Base-by-base conservation (phyloP, 2,888 invertebrate species). In the Hybos culiciformis region DNA sequence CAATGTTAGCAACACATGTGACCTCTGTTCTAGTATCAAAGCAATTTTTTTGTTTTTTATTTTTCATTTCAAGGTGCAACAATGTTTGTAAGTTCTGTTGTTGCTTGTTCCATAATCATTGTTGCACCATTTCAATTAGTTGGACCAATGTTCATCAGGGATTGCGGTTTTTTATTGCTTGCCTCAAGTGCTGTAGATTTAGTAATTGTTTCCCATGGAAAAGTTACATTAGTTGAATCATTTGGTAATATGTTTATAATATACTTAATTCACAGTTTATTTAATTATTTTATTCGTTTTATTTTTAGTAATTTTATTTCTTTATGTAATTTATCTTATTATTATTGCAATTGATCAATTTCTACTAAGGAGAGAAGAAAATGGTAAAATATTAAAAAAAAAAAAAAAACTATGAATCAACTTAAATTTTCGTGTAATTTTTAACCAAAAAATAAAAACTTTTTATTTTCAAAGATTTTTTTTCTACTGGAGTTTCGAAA, bases 81-180 rank as follows among this genome's bases (percentile, higher is more conserved):
- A 6, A 65, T 75, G 20, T 79, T 80, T 57, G 71, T 75, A 5
- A 74, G 74, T 0, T 65, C 72, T 1, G 62, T 77, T 14, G 73
- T 79, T 9, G 72, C 70, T 17, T 78, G 77, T 0, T 59, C 70
- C 3, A 67, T 78, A 2, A 67, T 74, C 12, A 51, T 74, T 6
- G 57, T 68, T n/a, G 58, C 58, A 11, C 76, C 78, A 1, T 78
- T 79, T 56, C 52, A 54, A 9, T 49, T 62, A 1, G 51, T 53
- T 17, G 40, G 49, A 1, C 23, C 42, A 1, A 49, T 47, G 17
- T 54, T 51, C 29, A 2, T 54, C 3, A 50, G 61, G 1, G 60
- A 61, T 47, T 42, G 48, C 1, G 36, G 46, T 3, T 59, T 59
- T 43, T 54, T 56, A 11, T 44, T 57, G 15, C 36, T 56, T 7